Percentiles rank a stretch among this genome's conserved stretches.
Evolutionary conservation across 2,113 vertebrate genomes (phyloP).

Genomic region (Galemys pyrenaicus): DNA sequence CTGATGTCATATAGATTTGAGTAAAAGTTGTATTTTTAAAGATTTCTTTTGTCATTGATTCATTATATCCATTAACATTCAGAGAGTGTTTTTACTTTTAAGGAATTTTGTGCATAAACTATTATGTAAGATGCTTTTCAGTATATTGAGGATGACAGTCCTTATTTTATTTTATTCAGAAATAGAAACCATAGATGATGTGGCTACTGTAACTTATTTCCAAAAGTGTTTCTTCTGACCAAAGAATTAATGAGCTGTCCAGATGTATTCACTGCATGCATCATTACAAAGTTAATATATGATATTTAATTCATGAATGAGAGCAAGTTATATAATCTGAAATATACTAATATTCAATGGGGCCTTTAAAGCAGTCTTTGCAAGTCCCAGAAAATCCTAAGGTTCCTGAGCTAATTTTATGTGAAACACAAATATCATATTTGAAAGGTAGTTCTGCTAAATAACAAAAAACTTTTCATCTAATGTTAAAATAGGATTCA

Average conservation of each 20-base stretch:
- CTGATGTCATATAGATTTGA: not conserved
- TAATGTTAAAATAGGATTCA: not conserved
- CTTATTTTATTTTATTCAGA: not conserved
- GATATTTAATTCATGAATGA: slow-evolving; percentile 46
- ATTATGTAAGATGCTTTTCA: not conserved
- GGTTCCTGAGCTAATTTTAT: not conserved
- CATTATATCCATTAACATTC: not conserved
- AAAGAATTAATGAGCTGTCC: not conserved
- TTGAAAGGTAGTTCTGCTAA: slow-evolving; percentile 27
- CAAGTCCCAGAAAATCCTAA: not conserved
- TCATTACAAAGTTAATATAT: not conserved
- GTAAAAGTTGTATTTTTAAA: not conserved
- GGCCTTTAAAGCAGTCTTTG: slow-evolving; percentile 18
- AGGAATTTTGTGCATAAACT: not conserved
- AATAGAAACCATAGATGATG: slow-evolving; percentile 1
- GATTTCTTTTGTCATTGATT: not conserved
- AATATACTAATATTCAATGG: not conserved
- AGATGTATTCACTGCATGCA: not conserved
- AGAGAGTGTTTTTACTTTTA: not conserved
- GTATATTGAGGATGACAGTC: not conserved
- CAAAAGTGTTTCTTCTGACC: not conserved
- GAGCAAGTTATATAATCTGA: not conserved
- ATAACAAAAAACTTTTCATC: not conserved
- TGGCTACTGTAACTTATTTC: not conserved
- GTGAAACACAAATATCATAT: slow-evolving; percentile 10